Evolutionary conservation across 2,797 vertebrate genomes (phyloP).

Genomic region (Coracias cyanogaster): DNA sequence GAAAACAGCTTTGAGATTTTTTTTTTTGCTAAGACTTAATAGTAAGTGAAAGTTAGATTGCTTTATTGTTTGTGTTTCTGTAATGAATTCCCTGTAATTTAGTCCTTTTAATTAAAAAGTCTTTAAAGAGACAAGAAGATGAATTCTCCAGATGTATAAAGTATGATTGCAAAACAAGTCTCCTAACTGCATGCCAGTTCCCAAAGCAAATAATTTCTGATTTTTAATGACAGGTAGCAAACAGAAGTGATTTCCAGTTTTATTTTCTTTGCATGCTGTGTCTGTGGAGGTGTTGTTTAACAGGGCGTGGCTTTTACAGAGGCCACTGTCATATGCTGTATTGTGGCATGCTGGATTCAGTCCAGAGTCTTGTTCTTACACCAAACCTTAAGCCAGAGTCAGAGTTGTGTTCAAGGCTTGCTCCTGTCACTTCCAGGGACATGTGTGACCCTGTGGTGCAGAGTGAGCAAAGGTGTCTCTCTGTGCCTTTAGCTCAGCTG

Average conservation of each 20-base stretch:
- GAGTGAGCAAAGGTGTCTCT: neutral
- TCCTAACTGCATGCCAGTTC: neutral
- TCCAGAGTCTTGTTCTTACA: neutral
- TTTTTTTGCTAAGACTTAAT: neutral
- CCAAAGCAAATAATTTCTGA: neutral
- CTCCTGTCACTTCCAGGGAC: neutral
- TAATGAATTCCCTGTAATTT: neutral
- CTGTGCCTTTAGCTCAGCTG: neutral
- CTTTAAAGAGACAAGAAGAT: neutral
- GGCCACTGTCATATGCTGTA: neutral
- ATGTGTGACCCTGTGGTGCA: neutral
- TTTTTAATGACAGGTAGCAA: neutral
- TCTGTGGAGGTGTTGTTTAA: neutral
- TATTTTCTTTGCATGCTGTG: neutral
- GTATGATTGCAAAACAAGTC: neutral
- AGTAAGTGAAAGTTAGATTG: neutral
- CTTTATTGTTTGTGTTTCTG: neutral
- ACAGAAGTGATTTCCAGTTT: neutral
- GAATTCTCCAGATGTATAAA: neutral
- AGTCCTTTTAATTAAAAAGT: neutral
- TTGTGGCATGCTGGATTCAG: neutral
- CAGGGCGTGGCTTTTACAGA: neutral
- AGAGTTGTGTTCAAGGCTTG: neutral
- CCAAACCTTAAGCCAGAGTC: too few species aligned
- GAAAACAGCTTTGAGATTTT: slow-evolving; percentile 3